Percentiles rank a stretch among this genome's conserved stretches.
These are phyloP conservation scores for Sialis lutaria DNA, from an alignment of 2,888 invertebrate species.

Conservation along the genomic window DNA sequence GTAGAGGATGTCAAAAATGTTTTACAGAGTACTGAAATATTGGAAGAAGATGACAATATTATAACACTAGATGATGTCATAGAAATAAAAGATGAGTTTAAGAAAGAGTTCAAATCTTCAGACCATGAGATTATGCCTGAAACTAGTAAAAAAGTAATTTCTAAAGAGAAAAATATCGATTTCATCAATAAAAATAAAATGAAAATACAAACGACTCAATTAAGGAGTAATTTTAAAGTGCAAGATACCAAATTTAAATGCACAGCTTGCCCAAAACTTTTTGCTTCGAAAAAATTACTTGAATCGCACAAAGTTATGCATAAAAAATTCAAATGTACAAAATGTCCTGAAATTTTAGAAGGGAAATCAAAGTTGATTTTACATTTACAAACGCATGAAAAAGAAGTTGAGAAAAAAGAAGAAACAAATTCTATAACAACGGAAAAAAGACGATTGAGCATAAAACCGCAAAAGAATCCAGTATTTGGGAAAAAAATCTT, in stretches of 20 bases:
- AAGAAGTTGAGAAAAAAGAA: not conserved
- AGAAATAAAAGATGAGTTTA: too few species aligned
- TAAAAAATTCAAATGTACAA: conserved; percentile 1
- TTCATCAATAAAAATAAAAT: not conserved
- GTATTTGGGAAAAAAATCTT: too few species aligned
- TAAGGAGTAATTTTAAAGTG: too few species aligned
- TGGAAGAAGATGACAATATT: not conserved
- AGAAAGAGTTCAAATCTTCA: not conserved
- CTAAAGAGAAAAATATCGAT: conserved; percentile 14
- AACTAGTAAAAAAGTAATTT: not conserved
- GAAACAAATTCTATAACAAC: not conserved
- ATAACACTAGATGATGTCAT: not conserved
- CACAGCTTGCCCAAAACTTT: not conserved
- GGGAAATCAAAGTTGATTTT: not conserved
- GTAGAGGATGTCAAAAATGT: not conserved
- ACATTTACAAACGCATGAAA: not conserved
- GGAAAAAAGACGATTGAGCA: not conserved
- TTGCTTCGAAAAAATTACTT: not conserved
- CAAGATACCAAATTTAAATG: not conserved
- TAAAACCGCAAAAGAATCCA: too few species aligned
- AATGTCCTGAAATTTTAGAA: conserved; percentile 1
- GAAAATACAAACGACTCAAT: not conserved
- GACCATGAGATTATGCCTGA: not conserved
- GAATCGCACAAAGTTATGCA: not conserved
- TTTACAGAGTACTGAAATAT: not conserved